phyloP scores from a whole-genome alignment of 2,888 invertebrate genomes.

The Eilema griseolum region DNA sequence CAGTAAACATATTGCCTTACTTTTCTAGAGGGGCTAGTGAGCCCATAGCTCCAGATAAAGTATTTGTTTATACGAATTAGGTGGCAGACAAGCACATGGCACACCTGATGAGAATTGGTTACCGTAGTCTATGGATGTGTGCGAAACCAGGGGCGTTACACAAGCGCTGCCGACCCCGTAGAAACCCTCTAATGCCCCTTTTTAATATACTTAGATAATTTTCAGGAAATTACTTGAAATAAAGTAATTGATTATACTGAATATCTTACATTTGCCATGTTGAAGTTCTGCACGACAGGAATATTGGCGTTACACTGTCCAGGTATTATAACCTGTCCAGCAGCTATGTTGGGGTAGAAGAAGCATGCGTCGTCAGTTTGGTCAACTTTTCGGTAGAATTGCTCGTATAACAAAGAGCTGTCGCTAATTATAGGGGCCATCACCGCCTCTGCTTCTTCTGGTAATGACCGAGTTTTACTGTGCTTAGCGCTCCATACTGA shows the following conservation, averaged over 20 bases:
- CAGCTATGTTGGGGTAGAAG: conserved; percentile 69
- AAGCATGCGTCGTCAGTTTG: conserved; percentile 72
- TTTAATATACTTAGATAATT: too few species aligned
- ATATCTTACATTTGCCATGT: conserved; percentile 60
- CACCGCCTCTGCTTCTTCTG: conserved; percentile 54
- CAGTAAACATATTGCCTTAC: too few species aligned
- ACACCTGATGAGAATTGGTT: too few species aligned
- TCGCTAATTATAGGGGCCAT: conserved; percentile 57
- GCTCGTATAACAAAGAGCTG: conserved; percentile 59
- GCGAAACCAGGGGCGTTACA: too few species aligned
- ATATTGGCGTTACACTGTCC: conserved; percentile 74
- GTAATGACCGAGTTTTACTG: conserved; percentile 63
- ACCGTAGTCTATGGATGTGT: too few species aligned
- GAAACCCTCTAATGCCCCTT: too few species aligned
- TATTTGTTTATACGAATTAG: too few species aligned
- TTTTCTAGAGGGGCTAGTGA: too few species aligned
- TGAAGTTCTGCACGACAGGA: conserved; percentile 63
- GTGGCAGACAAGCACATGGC: too few species aligned
- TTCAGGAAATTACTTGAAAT: too few species aligned
- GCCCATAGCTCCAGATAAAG: too few species aligned
- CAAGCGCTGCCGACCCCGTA: too few species aligned
- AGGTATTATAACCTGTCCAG: conserved; percentile 66
- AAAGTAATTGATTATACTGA: not conserved
- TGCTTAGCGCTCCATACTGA: conserved; percentile 80
- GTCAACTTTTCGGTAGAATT: conserved; percentile 64